Evolutionary conservation across 2,888 invertebrate genomes (phyloP).

Genomic region (Chrysolina americana): DNA sequence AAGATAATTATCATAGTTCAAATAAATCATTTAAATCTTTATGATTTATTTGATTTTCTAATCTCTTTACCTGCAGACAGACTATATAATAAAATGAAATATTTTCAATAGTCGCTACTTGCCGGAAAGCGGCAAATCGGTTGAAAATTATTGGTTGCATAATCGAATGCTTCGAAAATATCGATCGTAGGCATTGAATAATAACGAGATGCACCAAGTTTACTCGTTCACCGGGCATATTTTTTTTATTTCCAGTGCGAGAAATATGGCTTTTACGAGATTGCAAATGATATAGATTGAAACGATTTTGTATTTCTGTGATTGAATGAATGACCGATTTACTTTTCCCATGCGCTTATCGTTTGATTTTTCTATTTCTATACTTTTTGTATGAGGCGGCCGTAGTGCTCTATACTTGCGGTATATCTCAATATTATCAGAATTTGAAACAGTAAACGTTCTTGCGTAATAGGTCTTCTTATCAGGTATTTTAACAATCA

Average conservation of each 20-base stretch:
- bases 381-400: too few species aligned
- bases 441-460: too few species aligned
- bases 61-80: neutral
- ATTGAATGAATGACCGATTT: too few species aligned
- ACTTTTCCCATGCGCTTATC: too few species aligned
- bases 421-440: too few species aligned
- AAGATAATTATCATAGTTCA: neutral
- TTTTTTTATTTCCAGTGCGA: neutral
- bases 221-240: neutral
- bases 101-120: neutral
- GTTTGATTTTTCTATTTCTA: too few species aligned
- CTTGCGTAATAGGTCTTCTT: too few species aligned
- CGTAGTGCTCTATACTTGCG: too few species aligned
- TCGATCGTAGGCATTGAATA: conserved; percentile 2
- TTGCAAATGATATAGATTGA: too few species aligned
- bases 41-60: conserved; percentile 13
- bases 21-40: neutral
- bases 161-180: neutral
- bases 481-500: too few species aligned
- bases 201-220: neutral
- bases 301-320: too few species aligned
- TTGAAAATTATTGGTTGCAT: neutral
- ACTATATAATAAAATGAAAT: neutral
- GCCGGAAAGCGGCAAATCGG: neutral
- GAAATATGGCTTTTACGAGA: neutral